phyloP scores from a whole-genome alignment of 2,113 vertebrate species.

The Aptenodytes forsteri region DNA sequence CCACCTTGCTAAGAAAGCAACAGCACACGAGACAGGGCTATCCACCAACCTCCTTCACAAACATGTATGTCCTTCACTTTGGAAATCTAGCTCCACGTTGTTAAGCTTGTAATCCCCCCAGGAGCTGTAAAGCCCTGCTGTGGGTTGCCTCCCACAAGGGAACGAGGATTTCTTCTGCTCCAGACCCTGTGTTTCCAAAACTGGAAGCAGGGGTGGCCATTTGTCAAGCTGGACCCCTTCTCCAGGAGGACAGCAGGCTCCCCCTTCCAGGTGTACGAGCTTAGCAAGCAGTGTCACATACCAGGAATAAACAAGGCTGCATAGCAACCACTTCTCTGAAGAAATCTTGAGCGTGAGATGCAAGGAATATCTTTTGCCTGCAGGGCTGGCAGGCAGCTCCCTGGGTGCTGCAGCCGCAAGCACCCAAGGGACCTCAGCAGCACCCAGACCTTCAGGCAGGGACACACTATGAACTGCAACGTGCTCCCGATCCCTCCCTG shows the following conservation, averaged over 20 bases:
- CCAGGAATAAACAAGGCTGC: constrained; percentile 74
- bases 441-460: not conserved
- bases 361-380: not conserved
- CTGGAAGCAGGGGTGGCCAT: not conserved
- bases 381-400: not conserved
- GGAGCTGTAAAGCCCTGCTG: not conserved
- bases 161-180: not conserved
- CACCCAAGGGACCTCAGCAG: not conserved
- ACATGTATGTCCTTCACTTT: not conserved
- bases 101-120: not conserved
- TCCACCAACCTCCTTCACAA: constrained; percentile 4
- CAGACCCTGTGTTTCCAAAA: not conserved
- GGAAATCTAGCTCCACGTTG: not conserved
- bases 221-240: not conserved
- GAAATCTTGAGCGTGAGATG: not conserved
- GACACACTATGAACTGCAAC: not conserved
- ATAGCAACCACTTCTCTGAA: constrained; percentile 65
- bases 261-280: not conserved
- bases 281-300: not conserved
- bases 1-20: not conserved
- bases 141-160: not conserved
- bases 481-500: fast-evolving
- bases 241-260: not conserved
- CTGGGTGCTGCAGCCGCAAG: not conserved
- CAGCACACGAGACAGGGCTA: not conserved